Evolutionary conservation across 2,113 vertebrate genomes (phyloP).

Genomic region (Odocoileus hemionus): DNA sequence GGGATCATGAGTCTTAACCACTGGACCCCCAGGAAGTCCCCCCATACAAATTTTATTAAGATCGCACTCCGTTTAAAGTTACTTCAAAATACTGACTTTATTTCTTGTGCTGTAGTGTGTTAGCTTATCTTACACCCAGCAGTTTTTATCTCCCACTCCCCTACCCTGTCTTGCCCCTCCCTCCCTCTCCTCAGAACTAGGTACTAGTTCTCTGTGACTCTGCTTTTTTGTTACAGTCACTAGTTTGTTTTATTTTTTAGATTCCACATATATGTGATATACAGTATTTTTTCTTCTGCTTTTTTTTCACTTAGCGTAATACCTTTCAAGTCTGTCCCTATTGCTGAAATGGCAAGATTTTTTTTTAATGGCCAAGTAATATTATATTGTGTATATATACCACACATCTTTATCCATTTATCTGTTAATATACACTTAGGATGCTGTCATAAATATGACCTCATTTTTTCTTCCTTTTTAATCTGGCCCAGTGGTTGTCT

Average conservation of each 20-base stretch:
- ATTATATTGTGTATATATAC: not conserved
- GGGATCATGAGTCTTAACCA: not conserved
- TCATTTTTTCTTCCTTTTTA: not conserved
- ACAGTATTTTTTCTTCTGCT: not conserved
- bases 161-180: not conserved
- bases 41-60: not conserved
- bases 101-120: not conserved
- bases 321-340: not conserved
- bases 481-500: not conserved
- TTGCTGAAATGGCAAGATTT: not conserved
- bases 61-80: not conserved
- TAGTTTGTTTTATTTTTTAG: not conserved
- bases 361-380: not conserved
- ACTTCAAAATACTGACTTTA: not conserved
- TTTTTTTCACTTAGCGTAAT: not conserved
- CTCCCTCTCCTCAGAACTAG: not conserved
- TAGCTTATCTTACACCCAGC: not conserved
- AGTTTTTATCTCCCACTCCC: not conserved
- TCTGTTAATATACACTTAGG: not conserved
- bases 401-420: not conserved
- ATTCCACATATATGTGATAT: not conserved
- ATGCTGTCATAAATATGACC: not conserved
- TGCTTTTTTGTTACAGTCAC: not conserved
- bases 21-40: not conserved
- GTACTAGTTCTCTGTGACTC: not conserved